Base-by-base conservation (phyloP, 2,797 vertebrate species). In the Notamacropus eugenii region DNA sequence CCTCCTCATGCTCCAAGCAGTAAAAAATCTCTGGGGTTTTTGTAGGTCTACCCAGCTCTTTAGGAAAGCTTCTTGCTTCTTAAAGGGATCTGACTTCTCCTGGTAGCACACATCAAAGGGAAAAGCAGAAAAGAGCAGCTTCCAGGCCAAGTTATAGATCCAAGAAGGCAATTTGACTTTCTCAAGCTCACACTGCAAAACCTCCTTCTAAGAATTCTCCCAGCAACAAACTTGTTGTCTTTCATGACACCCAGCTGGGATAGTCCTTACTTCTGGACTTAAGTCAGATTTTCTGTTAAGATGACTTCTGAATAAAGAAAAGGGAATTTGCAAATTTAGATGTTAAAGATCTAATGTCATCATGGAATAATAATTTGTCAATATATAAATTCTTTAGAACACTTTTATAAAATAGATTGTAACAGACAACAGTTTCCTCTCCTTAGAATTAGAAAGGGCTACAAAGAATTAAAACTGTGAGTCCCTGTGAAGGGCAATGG, bases 221-320 rank as follows among this genome's bases (percentile, higher is more conserved):
- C 40, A 82, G 8, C 8, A 24, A 46, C 19, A 19, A 82, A 46
- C n/a, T 46, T 46, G 40, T 6, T 82, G 40, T 82, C 40, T 82
- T 46, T 46, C n/a, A 74, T 14, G 67, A 82, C 29, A 82, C 22
- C 40, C 40, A 82, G 19, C 19, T 46, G 74, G 74, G 40, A 46
- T 11, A 82, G 40, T 46, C 74, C 9, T 82, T 46, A 46, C n/a
- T 46, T 82, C 40, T 82, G 74, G 12, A 24, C 19, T 82, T 46
- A 82, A 82, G 50, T 92, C 52, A 92, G 29, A 95, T 95, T 95
- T 13, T 95, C 2, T 31, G 50, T 94, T 94, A 93, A 52, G 27
- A 92, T 0, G 57, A 9, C 58, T 95, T 97, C 55, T 92, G 3
- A 82, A 82, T 10, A 82, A 27, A 82, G 40, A 46, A 82, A 46